Evolutionary conservation across 2,113 vertebrate genomes (phyloP).

Genomic region (Myanophis thanlyinensis): DNA sequence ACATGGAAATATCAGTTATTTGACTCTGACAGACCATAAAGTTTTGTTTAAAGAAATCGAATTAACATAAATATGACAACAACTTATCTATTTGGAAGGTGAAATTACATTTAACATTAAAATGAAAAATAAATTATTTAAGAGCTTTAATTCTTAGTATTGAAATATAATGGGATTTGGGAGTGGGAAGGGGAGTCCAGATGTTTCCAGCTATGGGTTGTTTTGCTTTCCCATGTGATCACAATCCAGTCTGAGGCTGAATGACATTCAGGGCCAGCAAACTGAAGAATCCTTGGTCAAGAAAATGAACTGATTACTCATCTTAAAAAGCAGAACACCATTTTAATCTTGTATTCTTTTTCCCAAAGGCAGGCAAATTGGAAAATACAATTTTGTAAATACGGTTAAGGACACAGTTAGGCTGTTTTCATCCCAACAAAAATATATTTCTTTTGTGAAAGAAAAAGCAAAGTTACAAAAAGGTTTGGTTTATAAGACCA

Average conservation of each 20-base stretch:
- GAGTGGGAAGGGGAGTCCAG: not conserved
- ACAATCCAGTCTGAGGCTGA: not conserved
- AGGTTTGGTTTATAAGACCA: not conserved
- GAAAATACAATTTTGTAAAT: not conserved
- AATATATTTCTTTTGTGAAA: not conserved
- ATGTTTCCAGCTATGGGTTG: conserved; percentile 5
- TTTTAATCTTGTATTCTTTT: not conserved
- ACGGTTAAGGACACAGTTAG: not conserved
- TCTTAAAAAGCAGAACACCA: not conserved
- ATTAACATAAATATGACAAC: not conserved
- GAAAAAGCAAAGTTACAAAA: not conserved
- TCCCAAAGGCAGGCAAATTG: not conserved
- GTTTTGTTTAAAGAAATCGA: not conserved
- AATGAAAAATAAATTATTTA: conserved; percentile 32
- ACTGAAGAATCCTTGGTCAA: not conserved
- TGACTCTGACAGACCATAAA: not conserved
- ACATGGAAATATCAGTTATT: not conserved
- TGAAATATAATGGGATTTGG: not conserved
- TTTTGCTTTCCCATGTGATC: not conserved
- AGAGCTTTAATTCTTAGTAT: conserved; percentile 41
- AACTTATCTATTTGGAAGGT: not conserved
- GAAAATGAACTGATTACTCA: conserved; percentile 8
- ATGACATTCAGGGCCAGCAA: conserved; percentile 9
- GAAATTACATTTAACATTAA: not conserved
- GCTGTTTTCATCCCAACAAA: not conserved